Base-by-base conservation (phyloP, 2,113 vertebrate species). In the Saccopteryx bilineata region DNA sequence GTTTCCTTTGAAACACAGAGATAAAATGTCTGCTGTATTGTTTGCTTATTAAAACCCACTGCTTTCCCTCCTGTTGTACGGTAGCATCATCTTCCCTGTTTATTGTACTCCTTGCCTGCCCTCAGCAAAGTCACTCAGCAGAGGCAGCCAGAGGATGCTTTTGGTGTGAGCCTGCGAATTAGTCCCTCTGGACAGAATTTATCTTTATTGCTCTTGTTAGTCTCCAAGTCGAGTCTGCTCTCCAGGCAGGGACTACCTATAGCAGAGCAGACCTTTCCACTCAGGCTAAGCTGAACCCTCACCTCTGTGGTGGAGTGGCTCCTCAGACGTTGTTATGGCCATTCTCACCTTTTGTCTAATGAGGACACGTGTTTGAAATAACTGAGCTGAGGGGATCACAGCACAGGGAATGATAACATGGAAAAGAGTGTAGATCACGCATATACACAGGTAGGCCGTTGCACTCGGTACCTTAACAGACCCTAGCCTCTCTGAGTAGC, bases 311-410 rank as follows among this genome's bases (percentile, higher is more conserved):
- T 12, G 24, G 56, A 74, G 71, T 13, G 31, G 61, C 52, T 52
- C 75, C 52, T 18, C 17, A 83, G 92, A 87, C 60, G 81, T 75
- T 52, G 80, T 80, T 54, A 48, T 48, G 79, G 54, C n/a, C 28
- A 31, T 82, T 56, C 75, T 63, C 9, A 46, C 69, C 74, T 88
- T 69, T 26, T 80, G 48, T 83, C 58, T 91, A 75, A 86, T 89
- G 85, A 96, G 33, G 72, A 92, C 39, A 88, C 84, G 81, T 89
- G 88, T 94, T 95, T 93, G 75, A 68, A 94, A 96, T 86, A 87
- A 72, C 74, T 71, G 74, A 75, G 50, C 63, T 9, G 69, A 85
- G 52, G 50, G 17, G 56, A 68, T 39, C 60, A 75, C 48, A 81
- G 19, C 68, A 91, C 24, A 63, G 33, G 11, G 21, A 33, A 33